Evolutionary conservation across 1,140 invertebrate genomes (phyloP).

Genomic region (Drosophila virilis): DNA sequence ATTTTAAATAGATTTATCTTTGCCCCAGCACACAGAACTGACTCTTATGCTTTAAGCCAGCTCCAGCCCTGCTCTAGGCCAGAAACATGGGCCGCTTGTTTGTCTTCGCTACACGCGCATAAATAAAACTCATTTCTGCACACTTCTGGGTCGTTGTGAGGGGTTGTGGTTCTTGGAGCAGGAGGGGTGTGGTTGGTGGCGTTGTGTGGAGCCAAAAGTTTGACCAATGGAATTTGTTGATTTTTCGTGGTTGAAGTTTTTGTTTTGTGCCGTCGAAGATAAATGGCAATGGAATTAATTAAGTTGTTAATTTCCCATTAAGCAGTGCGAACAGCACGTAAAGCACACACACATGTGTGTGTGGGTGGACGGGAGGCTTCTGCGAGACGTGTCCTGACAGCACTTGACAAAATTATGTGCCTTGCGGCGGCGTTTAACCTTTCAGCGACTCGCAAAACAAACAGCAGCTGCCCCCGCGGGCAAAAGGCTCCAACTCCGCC

Average conservation of each 20-base stretch:
- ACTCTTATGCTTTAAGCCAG: slow-evolving; percentile 24
- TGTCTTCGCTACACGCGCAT: slow-evolving; percentile 69
- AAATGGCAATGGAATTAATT: slow-evolving; percentile 82
- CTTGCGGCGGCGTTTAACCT: slow-evolving; percentile 73
- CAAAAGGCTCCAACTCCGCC: slow-evolving; percentile 12
- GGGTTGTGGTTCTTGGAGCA: neutral
- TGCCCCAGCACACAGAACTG: neutral
- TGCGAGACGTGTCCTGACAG: slow-evolving; percentile 56
- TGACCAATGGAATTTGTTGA: slow-evolving; percentile 77
- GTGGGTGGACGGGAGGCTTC: slow-evolving; percentile 19
- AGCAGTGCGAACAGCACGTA: slow-evolving; percentile 63
- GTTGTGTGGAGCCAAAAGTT: slow-evolving; percentile 48
- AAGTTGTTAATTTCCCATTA: slow-evolving; percentile 83
- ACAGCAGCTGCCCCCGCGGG: slow-evolving; percentile 40
- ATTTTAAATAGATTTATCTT: slow-evolving; percentile 12
- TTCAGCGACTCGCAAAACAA: slow-evolving; percentile 60
- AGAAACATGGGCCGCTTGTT: slow-evolving; percentile 40
- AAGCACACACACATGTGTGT: slow-evolving; percentile 31
- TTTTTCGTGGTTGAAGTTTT: slow-evolving; percentile 65
- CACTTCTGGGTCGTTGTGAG: neutral
- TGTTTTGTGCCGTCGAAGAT: slow-evolving; percentile 60
- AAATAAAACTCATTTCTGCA: slow-evolving; percentile 71
- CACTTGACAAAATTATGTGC: slow-evolving; percentile 81
- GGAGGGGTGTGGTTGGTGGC: neutral
- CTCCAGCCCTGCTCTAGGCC: neutral